Conservation (phyloP, 2,113 vertebrate species). For the Columba janthina region DNA sequence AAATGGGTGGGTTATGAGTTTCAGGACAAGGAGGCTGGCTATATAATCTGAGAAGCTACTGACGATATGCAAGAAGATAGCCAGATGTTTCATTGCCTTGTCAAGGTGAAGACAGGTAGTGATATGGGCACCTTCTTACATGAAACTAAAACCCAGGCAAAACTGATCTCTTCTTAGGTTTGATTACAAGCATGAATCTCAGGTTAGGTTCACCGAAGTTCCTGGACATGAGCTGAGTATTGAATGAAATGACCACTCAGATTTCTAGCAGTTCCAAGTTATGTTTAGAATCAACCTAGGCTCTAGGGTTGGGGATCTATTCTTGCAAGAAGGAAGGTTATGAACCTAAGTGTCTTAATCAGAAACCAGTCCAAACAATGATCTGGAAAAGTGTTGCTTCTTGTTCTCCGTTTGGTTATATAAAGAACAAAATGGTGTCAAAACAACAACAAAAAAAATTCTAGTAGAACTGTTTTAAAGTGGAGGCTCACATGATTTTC, state of each 20-base stretch:
- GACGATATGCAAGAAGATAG: neutral
- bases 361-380: neutral
- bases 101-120: constrained; percentile 1
- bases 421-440: neutral
- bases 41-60: neutral
- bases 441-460: neutral
- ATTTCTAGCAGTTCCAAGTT: neutral
- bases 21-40: neutral
- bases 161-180: constrained; percentile 4
- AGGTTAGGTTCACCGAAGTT: constrained; percentile 24
- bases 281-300: neutral
- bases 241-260: neutral
- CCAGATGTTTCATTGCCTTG: accelerated
- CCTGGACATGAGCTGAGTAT: neutral
- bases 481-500: neutral
- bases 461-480: neutral
- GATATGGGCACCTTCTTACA: neutral
- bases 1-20: neutral
- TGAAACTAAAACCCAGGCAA: constrained; percentile 23
- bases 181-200: constrained; percentile 20
- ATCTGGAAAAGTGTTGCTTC: neutral
- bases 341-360: neutral
- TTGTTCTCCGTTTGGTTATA: neutral
- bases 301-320: neutral
- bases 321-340: neutral